Conservation (phyloP, 2,113 vertebrate species). For the Pungitius pungitius region DNA sequence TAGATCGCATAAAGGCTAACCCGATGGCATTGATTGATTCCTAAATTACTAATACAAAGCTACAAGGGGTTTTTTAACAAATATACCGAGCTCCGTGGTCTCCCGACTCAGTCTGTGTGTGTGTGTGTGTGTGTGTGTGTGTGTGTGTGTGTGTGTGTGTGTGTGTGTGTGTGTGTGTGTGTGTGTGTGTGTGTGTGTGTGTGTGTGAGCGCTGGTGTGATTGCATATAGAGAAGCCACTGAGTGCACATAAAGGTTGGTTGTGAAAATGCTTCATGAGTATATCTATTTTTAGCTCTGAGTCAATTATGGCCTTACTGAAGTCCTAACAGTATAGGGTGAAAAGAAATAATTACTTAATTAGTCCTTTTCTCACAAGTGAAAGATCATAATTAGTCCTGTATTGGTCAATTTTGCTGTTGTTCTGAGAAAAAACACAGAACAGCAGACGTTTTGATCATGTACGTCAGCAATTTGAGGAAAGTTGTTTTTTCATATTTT, state of each 20-base stretch:
- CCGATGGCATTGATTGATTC: neutral
- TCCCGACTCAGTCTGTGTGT: neutral
- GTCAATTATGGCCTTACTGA: neutral
- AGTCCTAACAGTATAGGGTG: neutral
- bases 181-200: too few species aligned
- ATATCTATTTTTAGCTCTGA: neutral
- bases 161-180: too few species aligned
- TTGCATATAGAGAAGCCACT: too few species aligned
- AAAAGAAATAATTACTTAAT: slow-evolving; percentile 24
- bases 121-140: too few species aligned
- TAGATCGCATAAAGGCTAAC: neutral
- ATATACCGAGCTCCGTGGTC: neutral
- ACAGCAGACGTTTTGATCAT: slow-evolving; percentile 2
- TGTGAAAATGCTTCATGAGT: neutral
- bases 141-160: too few species aligned
- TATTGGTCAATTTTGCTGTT: slow-evolving; percentile 42
- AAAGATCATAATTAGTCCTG: slow-evolving; percentile 38
- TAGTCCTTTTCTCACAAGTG: neutral
- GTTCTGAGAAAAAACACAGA: slow-evolving; percentile 40
- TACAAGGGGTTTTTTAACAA: neutral
- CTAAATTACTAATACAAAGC: neutral
- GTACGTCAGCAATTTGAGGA: neutral
- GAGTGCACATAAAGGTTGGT: too few species aligned
- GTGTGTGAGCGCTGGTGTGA: too few species aligned
- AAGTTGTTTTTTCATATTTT: neutral